These are phyloP conservation scores for Drosophila nikananu DNA, from an alignment of 1,140 invertebrate species.

Conservation along the genomic window DNA sequence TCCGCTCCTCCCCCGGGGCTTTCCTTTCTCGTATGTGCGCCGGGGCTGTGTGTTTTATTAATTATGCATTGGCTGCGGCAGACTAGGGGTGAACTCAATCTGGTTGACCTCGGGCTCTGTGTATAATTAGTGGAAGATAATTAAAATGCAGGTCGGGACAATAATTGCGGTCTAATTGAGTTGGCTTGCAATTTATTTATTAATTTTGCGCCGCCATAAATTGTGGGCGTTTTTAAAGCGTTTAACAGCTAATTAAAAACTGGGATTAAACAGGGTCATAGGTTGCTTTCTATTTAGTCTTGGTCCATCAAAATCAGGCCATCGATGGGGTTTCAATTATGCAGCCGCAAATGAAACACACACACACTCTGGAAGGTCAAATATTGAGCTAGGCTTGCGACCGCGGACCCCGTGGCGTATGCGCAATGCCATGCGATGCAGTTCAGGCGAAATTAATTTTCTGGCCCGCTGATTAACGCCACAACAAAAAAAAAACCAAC, in stretches of 20 bases:
- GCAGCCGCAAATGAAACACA: slow-evolving; percentile 30
- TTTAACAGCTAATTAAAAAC: slow-evolving; percentile 39
- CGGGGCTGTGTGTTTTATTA: slow-evolving; percentile 48
- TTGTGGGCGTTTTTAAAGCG: slow-evolving; percentile 17
- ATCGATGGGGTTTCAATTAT: slow-evolving; percentile 28
- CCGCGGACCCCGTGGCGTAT: slow-evolving; percentile 38
- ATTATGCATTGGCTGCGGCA: slow-evolving; percentile 57
- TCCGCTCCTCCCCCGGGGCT: not conserved
- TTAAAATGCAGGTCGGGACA: slow-evolving; percentile 55
- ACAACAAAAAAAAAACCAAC: slow-evolving; percentile 3
- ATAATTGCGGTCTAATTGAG: slow-evolving; percentile 68
- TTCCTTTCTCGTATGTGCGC: slow-evolving; percentile 8
- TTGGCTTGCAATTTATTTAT: slow-evolving; percentile 68
- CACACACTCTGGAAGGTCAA: slow-evolving; percentile 1
- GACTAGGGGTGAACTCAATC: slow-evolving; percentile 29
- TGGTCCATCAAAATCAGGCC: not conserved
- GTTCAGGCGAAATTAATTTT: slow-evolving; percentile 19
- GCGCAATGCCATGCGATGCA: not conserved
- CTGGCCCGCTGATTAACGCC: slow-evolving; percentile 15
- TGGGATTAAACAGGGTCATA: not conserved
- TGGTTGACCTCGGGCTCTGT: slow-evolving; percentile 18
- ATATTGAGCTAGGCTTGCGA: slow-evolving; percentile 19
- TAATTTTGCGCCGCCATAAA: slow-evolving; percentile 23
- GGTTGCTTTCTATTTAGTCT: slow-evolving; percentile 2
- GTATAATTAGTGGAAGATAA: slow-evolving; percentile 50